These are phyloP conservation scores for Diloba caeruleocephala DNA, from an alignment of 2,888 invertebrate species.

Conservation along the genomic window DNA sequence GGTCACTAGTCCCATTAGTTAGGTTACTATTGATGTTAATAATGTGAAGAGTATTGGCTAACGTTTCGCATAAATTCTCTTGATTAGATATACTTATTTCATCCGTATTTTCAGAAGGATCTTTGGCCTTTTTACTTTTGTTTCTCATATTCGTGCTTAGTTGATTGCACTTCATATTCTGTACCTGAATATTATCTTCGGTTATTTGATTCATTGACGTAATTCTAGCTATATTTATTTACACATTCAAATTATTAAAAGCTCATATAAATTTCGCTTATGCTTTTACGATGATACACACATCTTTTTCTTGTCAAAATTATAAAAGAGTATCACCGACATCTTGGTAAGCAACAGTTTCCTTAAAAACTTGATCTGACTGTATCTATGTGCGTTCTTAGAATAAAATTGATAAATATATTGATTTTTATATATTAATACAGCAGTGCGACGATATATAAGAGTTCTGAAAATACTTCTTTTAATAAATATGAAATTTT, in stretches of 20 bases:
- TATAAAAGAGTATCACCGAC: slow-evolving; percentile 85
- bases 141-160: slow-evolving; percentile 79
- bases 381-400: slow-evolving; percentile 59
- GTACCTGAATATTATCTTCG: slow-evolving; percentile 79
- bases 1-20: slow-evolving; percentile 84
- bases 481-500: slow-evolving; percentile 71
- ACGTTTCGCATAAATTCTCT: slow-evolving; percentile 76
- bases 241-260: slow-evolving; percentile 80
- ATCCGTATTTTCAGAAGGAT: slow-evolving; percentile 77
- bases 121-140: slow-evolving; percentile 87
- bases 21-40: slow-evolving; percentile 81
- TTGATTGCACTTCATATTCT: slow-evolving; percentile 81
- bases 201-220: slow-evolving; percentile 81
- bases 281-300: slow-evolving; percentile 75
- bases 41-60: slow-evolving; percentile 83
- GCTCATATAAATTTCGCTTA: slow-evolving; percentile 73
- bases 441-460: slow-evolving; percentile 64
- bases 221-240: slow-evolving; percentile 80
- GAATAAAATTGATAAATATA: slow-evolving; percentile 57
- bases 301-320: slow-evolving; percentile 84
- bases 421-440: slow-evolving; percentile 59
- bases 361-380: slow-evolving; percentile 63
- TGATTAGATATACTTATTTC: slow-evolving; percentile 77
- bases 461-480: slow-evolving; percentile 72
- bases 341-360: slow-evolving; percentile 81